Conservation (phyloP, 2,888 invertebrate species). For the Macrophya alboannulata region DNA sequence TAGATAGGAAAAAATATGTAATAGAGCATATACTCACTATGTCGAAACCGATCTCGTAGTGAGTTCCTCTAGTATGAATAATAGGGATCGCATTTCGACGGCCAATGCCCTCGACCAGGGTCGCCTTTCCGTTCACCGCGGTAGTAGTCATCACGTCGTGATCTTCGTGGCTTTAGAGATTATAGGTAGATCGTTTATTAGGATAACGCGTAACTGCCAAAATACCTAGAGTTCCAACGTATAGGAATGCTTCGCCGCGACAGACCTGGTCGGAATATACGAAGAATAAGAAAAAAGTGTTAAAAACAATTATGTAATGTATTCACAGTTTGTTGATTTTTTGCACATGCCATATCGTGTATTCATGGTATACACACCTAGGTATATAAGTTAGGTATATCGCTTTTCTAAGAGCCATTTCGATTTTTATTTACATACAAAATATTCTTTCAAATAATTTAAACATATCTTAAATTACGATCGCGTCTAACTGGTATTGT, state of each 20-base stretch:
- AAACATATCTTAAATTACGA: not conserved
- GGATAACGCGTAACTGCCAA: not conserved
- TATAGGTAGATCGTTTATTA: not conserved
- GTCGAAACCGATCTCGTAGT: conserved; percentile 94
- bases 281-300: not conserved
- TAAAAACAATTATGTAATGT: not conserved
- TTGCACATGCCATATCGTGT: not conserved
- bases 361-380: not conserved
- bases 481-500: not conserved
- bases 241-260: not conserved
- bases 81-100: conserved; percentile 88
- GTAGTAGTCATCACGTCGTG: conserved; percentile 16
- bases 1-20: not conserved
- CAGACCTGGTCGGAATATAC: not conserved
- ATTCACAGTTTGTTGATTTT: not conserved
- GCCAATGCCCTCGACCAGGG: conserved; percentile 76
- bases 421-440: not conserved
- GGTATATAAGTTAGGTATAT: not conserved
- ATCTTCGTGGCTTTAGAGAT: conserved; percentile 6
- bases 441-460: conserved; percentile 2
- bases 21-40: conserved; percentile 84
- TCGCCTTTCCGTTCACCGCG: conserved; percentile 45
- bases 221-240: not conserved
- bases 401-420: not conserved
- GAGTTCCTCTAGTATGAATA: conserved; percentile 89